Conservation (phyloP, 2,797 vertebrate species). For the Coluber constrictor region DNA sequence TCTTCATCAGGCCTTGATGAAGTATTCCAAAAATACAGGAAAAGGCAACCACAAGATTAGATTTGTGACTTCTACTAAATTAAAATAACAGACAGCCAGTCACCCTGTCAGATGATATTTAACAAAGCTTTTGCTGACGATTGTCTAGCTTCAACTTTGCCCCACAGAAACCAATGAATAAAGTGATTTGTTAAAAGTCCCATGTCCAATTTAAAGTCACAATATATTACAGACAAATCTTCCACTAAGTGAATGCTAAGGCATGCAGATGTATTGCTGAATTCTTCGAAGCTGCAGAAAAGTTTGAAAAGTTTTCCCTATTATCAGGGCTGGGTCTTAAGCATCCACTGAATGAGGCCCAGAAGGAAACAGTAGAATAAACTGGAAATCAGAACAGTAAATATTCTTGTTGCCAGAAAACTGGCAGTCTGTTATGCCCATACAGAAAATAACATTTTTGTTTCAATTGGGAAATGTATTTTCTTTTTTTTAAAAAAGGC, state of each 20-base stretch:
- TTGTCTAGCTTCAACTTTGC: background rate
- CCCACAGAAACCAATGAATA: background rate
- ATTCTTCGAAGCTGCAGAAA: background rate
- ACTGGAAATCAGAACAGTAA: background rate
- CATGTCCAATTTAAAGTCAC: background rate
- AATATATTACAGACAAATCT: background rate
- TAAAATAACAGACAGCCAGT: background rate
- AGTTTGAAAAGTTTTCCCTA: background rate
- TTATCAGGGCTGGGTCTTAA: background rate
- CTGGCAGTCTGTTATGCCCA: background rate
- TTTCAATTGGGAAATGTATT: background rate
- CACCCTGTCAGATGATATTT: background rate
- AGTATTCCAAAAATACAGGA: background rate
- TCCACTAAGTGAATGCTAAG: background rate
- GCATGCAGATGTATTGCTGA: background rate
- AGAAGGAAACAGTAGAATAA: background rate
- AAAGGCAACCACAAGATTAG: background rate
- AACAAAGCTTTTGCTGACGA: constrained; percentile 18
- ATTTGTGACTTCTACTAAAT: background rate
- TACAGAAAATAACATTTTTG: background rate
- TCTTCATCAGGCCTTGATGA: background rate
- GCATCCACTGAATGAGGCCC: background rate
- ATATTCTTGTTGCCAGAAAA: background rate
- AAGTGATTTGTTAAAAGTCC: background rate
- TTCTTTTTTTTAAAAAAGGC: background rate